Conservation (phyloP, 2,888 invertebrate species). For the Thysanoteuthis rhombus region DNA sequence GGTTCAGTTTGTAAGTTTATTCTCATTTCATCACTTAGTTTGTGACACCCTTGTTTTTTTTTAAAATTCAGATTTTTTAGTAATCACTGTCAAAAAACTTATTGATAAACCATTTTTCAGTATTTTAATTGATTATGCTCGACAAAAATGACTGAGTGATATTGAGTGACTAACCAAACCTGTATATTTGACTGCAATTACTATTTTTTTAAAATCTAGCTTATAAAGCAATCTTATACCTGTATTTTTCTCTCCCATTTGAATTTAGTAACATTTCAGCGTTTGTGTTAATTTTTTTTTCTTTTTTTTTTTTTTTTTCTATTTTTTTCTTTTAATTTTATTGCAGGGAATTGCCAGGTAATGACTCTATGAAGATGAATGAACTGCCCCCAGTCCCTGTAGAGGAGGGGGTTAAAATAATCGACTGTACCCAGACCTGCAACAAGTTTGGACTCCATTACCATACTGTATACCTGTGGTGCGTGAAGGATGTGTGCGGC, state of each 20-base stretch:
- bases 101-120: no score
- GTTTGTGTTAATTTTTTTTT: background rate
- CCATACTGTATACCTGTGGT: conserved; percentile 71
- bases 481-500: conserved; percentile 86
- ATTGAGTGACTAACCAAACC: no score
- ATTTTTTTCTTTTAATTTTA: background rate
- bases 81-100: no score
- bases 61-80: no score
- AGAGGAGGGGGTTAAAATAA: conserved; percentile 55
- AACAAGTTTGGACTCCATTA: conserved; percentile 50
- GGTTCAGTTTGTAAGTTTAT: no score
- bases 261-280: background rate
- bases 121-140: no score
- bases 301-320: background rate
- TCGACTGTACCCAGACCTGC: conserved; percentile 60
- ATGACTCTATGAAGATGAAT: conserved; percentile 17
- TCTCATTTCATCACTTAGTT: no score
- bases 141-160: no score
- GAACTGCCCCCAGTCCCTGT: conserved; percentile 33
- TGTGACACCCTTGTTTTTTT: no score
- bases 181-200: no score
- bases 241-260: background rate
- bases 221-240: no score
- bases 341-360: conserved; percentile 20
- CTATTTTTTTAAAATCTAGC: no score